Evolutionary conservation across 2,113 vertebrate genomes (phyloP).

Genomic region (Ptilorrhoa leucosticta): DNA sequence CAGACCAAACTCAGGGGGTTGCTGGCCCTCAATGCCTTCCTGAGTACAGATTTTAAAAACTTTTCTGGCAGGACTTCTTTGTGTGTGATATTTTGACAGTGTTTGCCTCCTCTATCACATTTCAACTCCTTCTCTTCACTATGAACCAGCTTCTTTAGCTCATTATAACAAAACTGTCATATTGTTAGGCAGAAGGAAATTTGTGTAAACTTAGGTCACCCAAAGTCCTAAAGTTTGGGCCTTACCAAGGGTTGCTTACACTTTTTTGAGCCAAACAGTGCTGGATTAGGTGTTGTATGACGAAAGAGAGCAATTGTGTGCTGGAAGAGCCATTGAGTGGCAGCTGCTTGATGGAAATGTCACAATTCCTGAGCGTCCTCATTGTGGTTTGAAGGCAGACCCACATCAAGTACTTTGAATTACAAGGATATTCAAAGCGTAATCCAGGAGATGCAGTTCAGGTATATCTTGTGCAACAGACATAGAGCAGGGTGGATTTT

Average conservation of each 20-base stretch:
- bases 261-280: background rate
- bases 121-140: background rate
- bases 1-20: background rate
- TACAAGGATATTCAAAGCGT: background rate
- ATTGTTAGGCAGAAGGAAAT: background rate
- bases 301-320: background rate
- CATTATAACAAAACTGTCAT: background rate
- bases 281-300: background rate
- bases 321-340: background rate
- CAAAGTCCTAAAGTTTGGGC: background rate
- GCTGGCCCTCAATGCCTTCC: background rate
- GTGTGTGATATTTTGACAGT: background rate
- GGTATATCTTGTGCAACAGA: background rate
- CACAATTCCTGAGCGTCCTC: background rate
- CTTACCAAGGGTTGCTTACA: background rate
- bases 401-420: background rate
- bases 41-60: background rate
- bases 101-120: background rate
- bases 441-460: background rate
- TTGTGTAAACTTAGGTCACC: background rate
- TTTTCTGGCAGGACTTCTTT: background rate
- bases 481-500: background rate
- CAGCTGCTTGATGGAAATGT: background rate
- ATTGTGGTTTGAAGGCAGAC: background rate
- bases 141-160: background rate